These are phyloP conservation scores for Philonicus albiceps DNA, from an alignment of 2,888 invertebrate species.

Conservation along the genomic window DNA sequence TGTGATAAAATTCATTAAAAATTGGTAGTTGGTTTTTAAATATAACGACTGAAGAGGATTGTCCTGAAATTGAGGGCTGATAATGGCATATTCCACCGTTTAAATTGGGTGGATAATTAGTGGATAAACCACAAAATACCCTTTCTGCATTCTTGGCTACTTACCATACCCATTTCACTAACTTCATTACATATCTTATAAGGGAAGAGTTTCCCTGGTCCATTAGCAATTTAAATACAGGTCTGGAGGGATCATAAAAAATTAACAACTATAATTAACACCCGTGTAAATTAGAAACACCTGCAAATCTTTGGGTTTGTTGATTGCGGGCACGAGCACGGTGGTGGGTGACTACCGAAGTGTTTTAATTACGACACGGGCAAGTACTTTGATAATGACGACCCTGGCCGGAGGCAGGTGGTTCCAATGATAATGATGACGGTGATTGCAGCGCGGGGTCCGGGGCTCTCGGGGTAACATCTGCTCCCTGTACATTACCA, in stretches of 20 bases:
- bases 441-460: neutral
- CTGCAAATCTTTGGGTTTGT: neutral
- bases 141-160: neutral
- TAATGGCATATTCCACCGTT: neutral
- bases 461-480: neutral
- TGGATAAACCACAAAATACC: neutral
- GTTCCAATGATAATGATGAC: neutral
- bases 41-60: neutral
- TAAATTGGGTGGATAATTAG: neutral
- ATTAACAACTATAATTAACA: slow-evolving; percentile 38
- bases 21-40: neutral
- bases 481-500: neutral
- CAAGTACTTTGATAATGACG: slow-evolving; percentile 21
- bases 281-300: slow-evolving; percentile 36
- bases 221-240: slow-evolving; percentile 42
- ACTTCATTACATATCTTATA: neutral
- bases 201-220: neutral
- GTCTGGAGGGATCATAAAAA: slow-evolving; percentile 32
- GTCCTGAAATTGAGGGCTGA: neutral
- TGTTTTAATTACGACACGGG: neutral
- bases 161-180: neutral
- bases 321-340: neutral
- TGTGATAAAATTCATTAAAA: neutral
- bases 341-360: neutral
- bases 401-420: neutral